These are phyloP conservation scores for Orcinus orca DNA, from an alignment of 2,113 vertebrate genomes.

Conservation along the genomic window DNA sequence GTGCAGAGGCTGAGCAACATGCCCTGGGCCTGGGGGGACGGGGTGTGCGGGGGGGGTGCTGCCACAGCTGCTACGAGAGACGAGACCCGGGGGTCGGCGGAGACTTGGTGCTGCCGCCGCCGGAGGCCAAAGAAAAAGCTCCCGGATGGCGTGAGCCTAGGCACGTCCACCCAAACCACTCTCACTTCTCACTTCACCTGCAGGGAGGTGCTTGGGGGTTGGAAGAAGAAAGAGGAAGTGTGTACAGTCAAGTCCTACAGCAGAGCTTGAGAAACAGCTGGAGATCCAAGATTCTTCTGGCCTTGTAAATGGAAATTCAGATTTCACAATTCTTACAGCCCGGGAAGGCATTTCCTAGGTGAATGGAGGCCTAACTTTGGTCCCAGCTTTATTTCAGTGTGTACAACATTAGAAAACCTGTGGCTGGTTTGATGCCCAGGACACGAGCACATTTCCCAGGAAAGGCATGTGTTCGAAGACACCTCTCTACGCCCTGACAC, in stretches of 20 bases:
- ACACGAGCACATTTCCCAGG: neutral
- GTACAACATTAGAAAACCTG: neutral
- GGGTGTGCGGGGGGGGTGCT: rapidly evolving
- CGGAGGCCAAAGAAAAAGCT: neutral
- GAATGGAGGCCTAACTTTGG: neutral
- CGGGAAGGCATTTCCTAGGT: neutral
- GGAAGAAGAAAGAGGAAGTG: neutral
- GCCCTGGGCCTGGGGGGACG: rapidly evolving
- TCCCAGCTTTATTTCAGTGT: neutral
- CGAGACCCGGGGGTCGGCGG: rapidly evolving
- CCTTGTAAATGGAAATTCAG: neutral
- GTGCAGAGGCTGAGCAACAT: neutral
- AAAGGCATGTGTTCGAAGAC: neutral
- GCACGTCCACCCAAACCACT: neutral
- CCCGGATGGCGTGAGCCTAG: rapidly evolving
- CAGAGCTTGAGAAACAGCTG: neutral
- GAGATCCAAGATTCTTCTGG: neutral
- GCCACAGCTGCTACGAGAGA: neutral
- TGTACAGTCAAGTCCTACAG: neutral
- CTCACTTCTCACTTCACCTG: neutral
- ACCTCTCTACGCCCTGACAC: no score
- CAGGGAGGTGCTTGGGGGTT: neutral
- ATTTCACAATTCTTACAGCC: neutral
- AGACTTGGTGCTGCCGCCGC: neutral
- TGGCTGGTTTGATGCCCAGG: neutral